These are phyloP conservation scores for Euwallacea similis DNA, from an alignment of 1,140 invertebrate species.

Conservation along the genomic window DNA sequence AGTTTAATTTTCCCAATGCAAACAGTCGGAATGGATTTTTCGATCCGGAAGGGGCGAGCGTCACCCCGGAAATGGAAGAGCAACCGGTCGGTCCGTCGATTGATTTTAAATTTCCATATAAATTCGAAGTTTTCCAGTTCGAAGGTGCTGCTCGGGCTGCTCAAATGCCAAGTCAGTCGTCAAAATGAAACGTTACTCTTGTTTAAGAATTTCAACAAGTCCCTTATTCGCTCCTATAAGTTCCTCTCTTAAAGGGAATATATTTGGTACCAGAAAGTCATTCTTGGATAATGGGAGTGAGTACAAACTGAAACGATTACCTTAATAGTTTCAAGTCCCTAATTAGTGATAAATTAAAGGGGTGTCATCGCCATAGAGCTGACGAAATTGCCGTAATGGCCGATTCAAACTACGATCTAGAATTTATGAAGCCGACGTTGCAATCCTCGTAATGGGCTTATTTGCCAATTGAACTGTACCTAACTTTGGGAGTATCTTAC, in stretches of 20 bases:
- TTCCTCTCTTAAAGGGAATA: not conserved
- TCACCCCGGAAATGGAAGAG: conserved; percentile 40
- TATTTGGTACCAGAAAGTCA: too few species aligned
- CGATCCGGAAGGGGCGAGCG: conserved; percentile 37
- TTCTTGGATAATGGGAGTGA: too few species aligned
- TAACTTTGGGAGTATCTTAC: conserved; percentile 31
- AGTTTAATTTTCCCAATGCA: not conserved
- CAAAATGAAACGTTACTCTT: conserved; percentile 31
- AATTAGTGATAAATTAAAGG: conserved; percentile 19
- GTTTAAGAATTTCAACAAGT: conserved; percentile 33
- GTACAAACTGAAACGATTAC: too few species aligned
- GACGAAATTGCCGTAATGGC: conserved; percentile 33
- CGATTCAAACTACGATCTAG: conserved; percentile 34
- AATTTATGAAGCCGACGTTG: conserved; percentile 34
- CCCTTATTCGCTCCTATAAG: not conserved
- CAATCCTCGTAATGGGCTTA: conserved; percentile 35
- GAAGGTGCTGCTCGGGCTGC: conserved; percentile 40
- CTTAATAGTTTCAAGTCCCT: not conserved
- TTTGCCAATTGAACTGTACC: conserved; percentile 32
- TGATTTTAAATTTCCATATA: conserved; percentile 51
- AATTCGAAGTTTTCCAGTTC: conserved; percentile 44
- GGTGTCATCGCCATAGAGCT: conserved; percentile 33
- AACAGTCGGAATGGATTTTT: conserved; percentile 1
- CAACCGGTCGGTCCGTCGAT: conserved; percentile 44
- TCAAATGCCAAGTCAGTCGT: conserved; percentile 29